phyloP scores from a whole-genome alignment of 1,140 invertebrate species.

The Zaprionus taronus region DNA sequence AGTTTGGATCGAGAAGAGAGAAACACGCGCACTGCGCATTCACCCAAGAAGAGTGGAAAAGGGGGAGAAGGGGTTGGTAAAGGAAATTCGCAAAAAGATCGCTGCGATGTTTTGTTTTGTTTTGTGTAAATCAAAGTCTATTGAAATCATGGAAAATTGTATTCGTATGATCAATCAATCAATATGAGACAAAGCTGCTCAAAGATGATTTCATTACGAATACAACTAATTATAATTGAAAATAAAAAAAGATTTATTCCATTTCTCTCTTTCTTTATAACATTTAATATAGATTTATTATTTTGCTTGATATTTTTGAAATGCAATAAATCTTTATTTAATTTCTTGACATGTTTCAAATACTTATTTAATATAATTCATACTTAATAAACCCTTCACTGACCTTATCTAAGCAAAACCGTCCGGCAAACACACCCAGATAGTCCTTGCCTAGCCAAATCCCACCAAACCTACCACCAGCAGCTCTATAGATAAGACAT shows the following conservation, averaged over 20 bases:
- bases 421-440: slow-evolving; percentile 60
- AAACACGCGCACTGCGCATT: slow-evolving; percentile 39
- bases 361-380: not conserved
- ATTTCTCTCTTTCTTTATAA: not conserved
- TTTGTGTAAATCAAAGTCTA: slow-evolving; percentile 24
- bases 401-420: slow-evolving; percentile 52
- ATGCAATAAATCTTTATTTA: not conserved
- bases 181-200: slow-evolving; percentile 2
- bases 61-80: not conserved
- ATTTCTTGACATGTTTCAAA: not conserved
- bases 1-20: slow-evolving; percentile 24
- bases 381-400: slow-evolving; percentile 30
- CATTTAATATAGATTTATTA: not conserved
- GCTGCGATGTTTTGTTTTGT: not conserved
- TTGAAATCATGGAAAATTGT: slow-evolving; percentile 8
- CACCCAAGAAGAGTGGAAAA: not conserved
- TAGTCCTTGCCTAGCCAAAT: slow-evolving; percentile 37
- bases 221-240: not conserved
- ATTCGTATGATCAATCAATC: slow-evolving; percentile 34
- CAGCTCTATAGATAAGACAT: slow-evolving; percentile 49
- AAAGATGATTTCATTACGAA: not conserved
- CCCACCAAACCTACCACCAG: slow-evolving; percentile 25
- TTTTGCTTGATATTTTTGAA: not conserved
- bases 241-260: not conserved
- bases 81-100: not conserved